These are phyloP conservation scores for Machimus atricapillus DNA, from an alignment of 2,888 invertebrate genomes.

Conservation along the genomic window DNA sequence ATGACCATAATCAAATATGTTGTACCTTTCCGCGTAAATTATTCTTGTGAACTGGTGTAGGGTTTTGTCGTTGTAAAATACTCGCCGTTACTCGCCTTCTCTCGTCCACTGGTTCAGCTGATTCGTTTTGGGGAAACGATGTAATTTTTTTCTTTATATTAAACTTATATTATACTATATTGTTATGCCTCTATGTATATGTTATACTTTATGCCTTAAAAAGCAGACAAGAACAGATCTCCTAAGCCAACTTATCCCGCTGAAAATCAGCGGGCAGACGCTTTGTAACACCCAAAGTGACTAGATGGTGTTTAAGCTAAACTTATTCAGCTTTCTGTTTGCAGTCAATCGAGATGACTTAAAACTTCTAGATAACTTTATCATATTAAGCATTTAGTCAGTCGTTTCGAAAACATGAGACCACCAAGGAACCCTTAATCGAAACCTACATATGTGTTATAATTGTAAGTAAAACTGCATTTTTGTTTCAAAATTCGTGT, in stretches of 20 bases:
- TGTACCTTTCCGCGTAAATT: neutral
- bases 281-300: neutral
- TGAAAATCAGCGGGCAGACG: neutral
- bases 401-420: neutral
- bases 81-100: neutral
- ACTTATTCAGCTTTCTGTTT: neutral
- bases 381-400: slow-evolving; percentile 7
- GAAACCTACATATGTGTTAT: neutral
- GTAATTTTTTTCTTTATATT: neutral
- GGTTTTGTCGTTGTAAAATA: neutral
- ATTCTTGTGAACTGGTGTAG: neutral
- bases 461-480: neutral
- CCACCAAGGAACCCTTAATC: neutral
- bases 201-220: neutral
- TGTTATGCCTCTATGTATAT: neutral
- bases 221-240: neutral
- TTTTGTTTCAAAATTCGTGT: neutral
- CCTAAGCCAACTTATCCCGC: neutral
- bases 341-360: neutral
- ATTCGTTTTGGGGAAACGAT: neutral
- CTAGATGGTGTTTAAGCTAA: neutral
- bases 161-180: neutral
- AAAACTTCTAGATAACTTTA: neutral
- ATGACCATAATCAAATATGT: neutral
- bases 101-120: neutral